Conservation (phyloP, 2,797 vertebrate species). For the Helarctos malayanus region DNA sequence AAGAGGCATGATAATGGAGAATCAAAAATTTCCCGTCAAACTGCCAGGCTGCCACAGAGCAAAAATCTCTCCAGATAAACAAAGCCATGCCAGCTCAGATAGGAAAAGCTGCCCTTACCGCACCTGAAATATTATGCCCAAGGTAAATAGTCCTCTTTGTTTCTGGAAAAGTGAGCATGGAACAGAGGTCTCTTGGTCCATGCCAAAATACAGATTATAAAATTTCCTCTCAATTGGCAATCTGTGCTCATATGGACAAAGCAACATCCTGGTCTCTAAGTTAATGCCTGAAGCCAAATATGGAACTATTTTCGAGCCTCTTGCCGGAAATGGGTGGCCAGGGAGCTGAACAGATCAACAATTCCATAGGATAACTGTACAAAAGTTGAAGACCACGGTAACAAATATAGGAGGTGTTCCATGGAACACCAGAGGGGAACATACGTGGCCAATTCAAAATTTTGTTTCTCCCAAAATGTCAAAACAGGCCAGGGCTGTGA, state of each 20-base stretch:
- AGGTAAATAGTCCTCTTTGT: not conserved
- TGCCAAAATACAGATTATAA: not conserved
- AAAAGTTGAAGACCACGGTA: not conserved
- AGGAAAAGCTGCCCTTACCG: slow-evolving; percentile 8
- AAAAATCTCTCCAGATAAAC: slow-evolving; percentile 62
- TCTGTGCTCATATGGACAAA: not conserved
- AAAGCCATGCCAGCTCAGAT: slow-evolving; percentile 13
- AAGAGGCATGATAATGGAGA: slow-evolving; percentile 58
- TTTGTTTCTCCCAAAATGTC: not conserved
- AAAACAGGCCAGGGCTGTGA: not conserved
- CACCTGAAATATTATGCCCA: not conserved
- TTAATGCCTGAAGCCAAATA: not conserved
- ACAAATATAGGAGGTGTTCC: not conserved
- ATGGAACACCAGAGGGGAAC: not conserved
- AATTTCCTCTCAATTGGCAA: not conserved
- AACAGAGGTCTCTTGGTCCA: not conserved
- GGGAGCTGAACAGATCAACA: not conserved
- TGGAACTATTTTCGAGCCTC: not conserved
- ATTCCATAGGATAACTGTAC: not conserved
- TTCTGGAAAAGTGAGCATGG: slow-evolving; percentile 25
- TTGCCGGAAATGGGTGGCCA: not conserved
- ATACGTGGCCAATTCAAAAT: not conserved
- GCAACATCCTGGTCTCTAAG: not conserved
- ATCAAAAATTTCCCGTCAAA: slow-evolving; percentile 70
- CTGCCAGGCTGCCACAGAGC: slow-evolving; percentile 48